Base-by-base conservation (phyloP, 1,140 invertebrate genomes). In the Ectropis grisescens region DNA sequence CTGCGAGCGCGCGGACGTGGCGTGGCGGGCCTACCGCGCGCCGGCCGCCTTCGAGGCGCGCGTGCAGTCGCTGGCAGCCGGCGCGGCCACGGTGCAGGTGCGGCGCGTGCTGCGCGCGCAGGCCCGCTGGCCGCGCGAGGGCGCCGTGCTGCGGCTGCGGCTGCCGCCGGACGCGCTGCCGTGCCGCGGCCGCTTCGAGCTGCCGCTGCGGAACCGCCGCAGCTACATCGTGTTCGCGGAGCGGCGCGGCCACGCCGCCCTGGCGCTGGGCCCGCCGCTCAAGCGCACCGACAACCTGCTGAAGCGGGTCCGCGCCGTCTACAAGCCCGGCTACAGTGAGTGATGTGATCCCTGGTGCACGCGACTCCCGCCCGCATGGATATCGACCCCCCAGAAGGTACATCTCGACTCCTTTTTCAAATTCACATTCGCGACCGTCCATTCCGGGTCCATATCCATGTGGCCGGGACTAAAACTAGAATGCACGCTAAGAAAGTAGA, bases 141-240 rank as follows among this genome's bases (percentile, higher is more conserved):
- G 65, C 48, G 53, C 69, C 41, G 48, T 76, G 33, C 37, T 80
- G 15, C 51, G 74, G 14, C 67, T 80, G 15, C 57, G 64, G 23
- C 59, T 80, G 33, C 68, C 74, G 11, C 48, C 33, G 40, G 64
- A 71, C 28, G 30, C 54, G 13, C 47, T 58, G 31, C 55, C 67
- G 55, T 80, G 75, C 48, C 51, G 61, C n/a, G 68, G 69, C 47
- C 71, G 75, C 33, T 72, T 68, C 52, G 75, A 80, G 67, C 66
- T 76, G 59, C 75, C 71, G 6, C 53, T 80, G 35, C 57, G 67
- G 45, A 76, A 72, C 32, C 55, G 66, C 45, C 59, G 61, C 45
- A 76, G 75, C 65, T 80, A 75, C 68, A 75, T 80, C 55, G 67
- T 80, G 57, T 80, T 80, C 55, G 75, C 75, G 46, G 75, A 80